Evolutionary conservation across 2,888 invertebrate genomes (phyloP).

Genomic region (Parochlus steinenii): DNA sequence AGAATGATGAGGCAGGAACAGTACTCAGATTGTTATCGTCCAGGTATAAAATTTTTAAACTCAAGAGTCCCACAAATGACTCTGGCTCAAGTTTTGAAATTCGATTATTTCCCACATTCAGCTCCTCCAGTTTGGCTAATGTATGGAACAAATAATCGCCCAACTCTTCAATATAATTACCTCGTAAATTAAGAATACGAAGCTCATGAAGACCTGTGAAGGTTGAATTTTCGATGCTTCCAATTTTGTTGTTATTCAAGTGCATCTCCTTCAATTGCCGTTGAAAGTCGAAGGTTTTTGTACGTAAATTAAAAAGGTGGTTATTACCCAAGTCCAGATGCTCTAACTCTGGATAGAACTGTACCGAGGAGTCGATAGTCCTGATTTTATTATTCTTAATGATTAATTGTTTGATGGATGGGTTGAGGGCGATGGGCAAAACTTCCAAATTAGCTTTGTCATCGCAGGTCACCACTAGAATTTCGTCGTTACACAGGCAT

Average conservation of each 20-base stretch:
- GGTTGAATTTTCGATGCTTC: slow-evolving; percentile 60
- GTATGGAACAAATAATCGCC: slow-evolving; percentile 57
- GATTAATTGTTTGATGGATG: slow-evolving; percentile 70
- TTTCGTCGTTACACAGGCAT: slow-evolving; percentile 81
- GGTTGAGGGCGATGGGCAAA: slow-evolving; percentile 80
- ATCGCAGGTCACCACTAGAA: slow-evolving; percentile 69
- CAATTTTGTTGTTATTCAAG: slow-evolving; percentile 70
- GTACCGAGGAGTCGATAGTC: slow-evolving; percentile 75
- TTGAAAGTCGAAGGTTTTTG: slow-evolving; percentile 62
- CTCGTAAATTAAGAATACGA: slow-evolving; percentile 63
- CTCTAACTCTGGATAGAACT: slow-evolving; percentile 73
- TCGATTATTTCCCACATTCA: slow-evolving; percentile 72
- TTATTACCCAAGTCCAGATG: slow-evolving; percentile 74
- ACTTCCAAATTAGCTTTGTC: slow-evolving; percentile 76
- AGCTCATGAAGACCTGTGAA: slow-evolving; percentile 62
- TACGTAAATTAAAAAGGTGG: slow-evolving; percentile 65
- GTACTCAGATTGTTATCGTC: slow-evolving; percentile 69
- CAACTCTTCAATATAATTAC: slow-evolving; percentile 66
- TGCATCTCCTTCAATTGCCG: slow-evolving; percentile 68
- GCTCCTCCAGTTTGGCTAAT: slow-evolving; percentile 60
- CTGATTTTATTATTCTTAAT: slow-evolving; percentile 74
- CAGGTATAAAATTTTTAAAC: slow-evolving; percentile 62
- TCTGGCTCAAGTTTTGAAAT: slow-evolving; percentile 62
- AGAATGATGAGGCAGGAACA: slow-evolving; percentile 58
- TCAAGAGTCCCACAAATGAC: slow-evolving; percentile 58